Evolutionary conservation across 2,797 vertebrate genomes (phyloP).

Genomic region (Thalassophryne amazonica): DNA sequence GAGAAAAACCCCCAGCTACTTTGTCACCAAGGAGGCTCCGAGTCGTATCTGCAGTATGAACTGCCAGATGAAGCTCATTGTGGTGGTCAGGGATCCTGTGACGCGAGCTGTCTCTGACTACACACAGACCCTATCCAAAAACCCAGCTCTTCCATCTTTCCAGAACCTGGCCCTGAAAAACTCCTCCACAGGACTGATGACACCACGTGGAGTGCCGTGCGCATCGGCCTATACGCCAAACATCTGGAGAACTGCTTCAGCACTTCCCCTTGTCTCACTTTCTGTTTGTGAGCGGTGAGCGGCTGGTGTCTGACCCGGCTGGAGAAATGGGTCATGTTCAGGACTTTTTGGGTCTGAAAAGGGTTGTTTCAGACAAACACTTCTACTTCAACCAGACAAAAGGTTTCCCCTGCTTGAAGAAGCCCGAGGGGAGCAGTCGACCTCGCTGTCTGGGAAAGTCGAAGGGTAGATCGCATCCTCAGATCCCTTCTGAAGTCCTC

Average conservation of each 20-base stretch:
- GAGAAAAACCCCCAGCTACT: conserved; percentile 98
- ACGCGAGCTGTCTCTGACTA: conserved; percentile 93
- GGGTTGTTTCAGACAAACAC: conserved; percentile 88
- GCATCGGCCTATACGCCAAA: conserved; percentile 92
- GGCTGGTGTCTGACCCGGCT: conserved; percentile 88
- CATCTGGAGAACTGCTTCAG: conserved; percentile 91
- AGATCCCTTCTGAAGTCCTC: conserved; percentile 81
- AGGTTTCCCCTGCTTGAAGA: conserved; percentile 95
- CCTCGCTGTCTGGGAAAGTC: conserved; percentile 92
- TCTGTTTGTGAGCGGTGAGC: conserved; percentile 92
- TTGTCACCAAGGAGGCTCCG: conserved; percentile 90
- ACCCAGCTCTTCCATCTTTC: conserved; percentile 87
- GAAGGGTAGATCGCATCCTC: conserved; percentile 89
- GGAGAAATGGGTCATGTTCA: conserved; percentile 91
- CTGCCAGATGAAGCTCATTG: conserved; percentile 87
- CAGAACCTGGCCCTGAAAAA: conserved; percentile 87
- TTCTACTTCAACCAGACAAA: conserved; percentile 97
- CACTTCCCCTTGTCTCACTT: conserved; percentile 87
- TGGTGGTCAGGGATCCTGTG: conserved; percentile 91
- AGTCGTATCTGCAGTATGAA: conserved; percentile 85
- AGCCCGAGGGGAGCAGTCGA: conserved; percentile 84
- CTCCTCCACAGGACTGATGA: conserved; percentile 81
- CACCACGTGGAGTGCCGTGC: conserved; percentile 89
- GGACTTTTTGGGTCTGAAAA: conserved; percentile 91
- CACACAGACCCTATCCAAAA: conserved; percentile 91